Evolutionary conservation across 2,113 vertebrate genomes (phyloP), one percentile per base, ranked within the genome.

Genomic region (Rynchops niger): DNA sequence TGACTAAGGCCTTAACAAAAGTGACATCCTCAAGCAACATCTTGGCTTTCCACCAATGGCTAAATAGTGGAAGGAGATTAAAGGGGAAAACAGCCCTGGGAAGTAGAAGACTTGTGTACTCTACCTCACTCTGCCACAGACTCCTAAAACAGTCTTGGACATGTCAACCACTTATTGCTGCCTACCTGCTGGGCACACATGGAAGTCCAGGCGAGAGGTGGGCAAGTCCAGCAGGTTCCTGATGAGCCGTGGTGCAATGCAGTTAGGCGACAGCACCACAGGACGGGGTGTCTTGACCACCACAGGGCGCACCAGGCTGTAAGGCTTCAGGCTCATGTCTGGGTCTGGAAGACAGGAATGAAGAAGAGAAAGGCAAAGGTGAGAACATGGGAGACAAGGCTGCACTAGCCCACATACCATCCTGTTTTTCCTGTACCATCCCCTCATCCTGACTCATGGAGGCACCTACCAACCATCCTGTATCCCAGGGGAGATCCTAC

Each of bases 211-310:
- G n/a, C 98, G 98, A 53, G 99, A 99, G 52, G 98, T 98, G 38
- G 98, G 98, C 42, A 99, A 98, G 88, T 99, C 99, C 84, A 99
- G 95, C 69, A 99, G 98, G 78, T 99, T 98, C 94, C 99, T 98
- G 69, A 99, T 99, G 91, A 99, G 98, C 45, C 98, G 97, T 4
- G 98, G 95, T 2, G 98, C 99, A 30, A 99, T 98, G 69, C 99
- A 97, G 47, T 98, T 98, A 0, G 99, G 99, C 8, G 99, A 97
- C 84, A 99, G 98, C 96, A 99, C 98, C 69, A 99, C 99, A 0
- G 99, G 99, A 40, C 99, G 97, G 49, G 97, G 98, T 4, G 97
- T 85, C 36, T 98, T 97, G 42, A 98, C 97, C 62, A 97, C 83
- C 53, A 99, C 95, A 0, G 98, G 98, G 49, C 97, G 98, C 79